A percentile compares a stretch with the other conserved stretches of the same genome.
phyloP scores from a whole-genome alignment of 2,113 vertebrate genomes.

The Coturnix japonica region DNA sequence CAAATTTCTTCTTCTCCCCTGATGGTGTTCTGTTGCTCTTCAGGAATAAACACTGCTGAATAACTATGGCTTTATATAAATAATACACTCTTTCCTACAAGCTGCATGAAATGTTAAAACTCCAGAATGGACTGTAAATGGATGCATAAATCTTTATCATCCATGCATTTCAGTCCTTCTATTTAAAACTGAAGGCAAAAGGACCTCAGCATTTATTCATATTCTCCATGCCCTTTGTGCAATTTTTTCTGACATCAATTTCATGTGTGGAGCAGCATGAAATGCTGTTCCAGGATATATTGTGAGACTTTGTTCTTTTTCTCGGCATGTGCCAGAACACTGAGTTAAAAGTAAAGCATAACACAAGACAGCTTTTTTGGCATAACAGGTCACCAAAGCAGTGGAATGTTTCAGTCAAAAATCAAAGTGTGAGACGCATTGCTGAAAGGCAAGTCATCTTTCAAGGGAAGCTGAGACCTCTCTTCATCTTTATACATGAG shows the following conservation, averaged over 20 bases:
- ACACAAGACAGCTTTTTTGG: conserved; percentile 38
- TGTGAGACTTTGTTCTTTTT: conserved; percentile 28
- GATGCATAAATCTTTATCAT: conserved; percentile 54
- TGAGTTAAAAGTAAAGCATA: not conserved
- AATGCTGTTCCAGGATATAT: not conserved
- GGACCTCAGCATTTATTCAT: conserved; percentile 5
- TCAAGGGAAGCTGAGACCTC: conserved; percentile 54
- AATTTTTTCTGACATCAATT: conserved; percentile 50
- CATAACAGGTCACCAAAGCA: conserved; percentile 53
- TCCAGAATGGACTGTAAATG: conserved; percentile 16
- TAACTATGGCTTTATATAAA: conserved; percentile 59
- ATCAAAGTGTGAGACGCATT: conserved; percentile 39
- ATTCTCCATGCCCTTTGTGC: conserved; percentile 22
- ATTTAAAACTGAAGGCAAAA: conserved; percentile 53
- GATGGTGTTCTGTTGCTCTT: conserved; percentile 42
- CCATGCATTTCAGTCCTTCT: conserved; percentile 21
- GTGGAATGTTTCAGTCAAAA: conserved; percentile 45
- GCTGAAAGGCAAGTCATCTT: conserved; percentile 48
- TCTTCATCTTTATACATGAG: conserved; percentile 65
- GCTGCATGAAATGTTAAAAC: conserved; percentile 39
- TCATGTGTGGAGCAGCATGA: not conserved
- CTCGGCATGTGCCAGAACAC: not conserved
- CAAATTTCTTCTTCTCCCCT: conserved; percentile 31
- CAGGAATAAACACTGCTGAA: conserved; percentile 57
- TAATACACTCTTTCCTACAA: conserved; percentile 44